These are phyloP conservation scores for Drosophila erecta DNA, from an alignment of 1,140 invertebrate species.

Conservation along the genomic window DNA sequence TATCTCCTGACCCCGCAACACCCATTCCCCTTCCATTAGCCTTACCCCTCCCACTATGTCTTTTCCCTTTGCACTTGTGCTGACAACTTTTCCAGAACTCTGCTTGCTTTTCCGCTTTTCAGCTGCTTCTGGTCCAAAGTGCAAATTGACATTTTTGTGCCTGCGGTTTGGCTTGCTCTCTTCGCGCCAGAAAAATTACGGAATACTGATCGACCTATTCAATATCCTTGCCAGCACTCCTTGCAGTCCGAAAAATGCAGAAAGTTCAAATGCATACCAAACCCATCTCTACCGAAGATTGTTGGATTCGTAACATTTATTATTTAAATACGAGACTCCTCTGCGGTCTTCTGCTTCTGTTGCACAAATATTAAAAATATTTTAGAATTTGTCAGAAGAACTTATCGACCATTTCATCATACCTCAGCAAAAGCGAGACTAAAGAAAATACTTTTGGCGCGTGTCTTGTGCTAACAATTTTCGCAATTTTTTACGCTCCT, in stretches of 20 bases:
- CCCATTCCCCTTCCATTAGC: too few species aligned
- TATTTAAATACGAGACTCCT: too few species aligned
- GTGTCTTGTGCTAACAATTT: constrained; percentile 75
- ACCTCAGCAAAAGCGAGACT: neutral
- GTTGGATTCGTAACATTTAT: too few species aligned
- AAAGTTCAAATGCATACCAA: too few species aligned
- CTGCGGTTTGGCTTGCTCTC: constrained; percentile 72
- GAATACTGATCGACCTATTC: neutral
- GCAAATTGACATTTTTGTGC: constrained; percentile 81
- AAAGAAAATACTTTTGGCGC: constrained; percentile 61
- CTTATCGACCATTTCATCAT: constrained; percentile 7
- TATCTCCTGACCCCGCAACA: constrained; percentile 12
- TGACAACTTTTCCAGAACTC: constrained; percentile 52
- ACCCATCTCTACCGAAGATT: too few species aligned
- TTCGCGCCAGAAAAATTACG: constrained; percentile 9
- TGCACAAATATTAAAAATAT: too few species aligned
- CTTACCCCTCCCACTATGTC: constrained; percentile 5
- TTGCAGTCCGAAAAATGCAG: too few species aligned
- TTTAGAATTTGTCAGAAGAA: neutral
- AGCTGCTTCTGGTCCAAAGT: constrained; percentile 59
- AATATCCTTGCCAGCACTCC: constrained; percentile 2
- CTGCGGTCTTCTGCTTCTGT: too few species aligned
- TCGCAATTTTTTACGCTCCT: constrained; percentile 27
- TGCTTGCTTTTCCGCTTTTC: constrained; percentile 38
- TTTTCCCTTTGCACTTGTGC: constrained; percentile 34